Evolutionary conservation across 2,113 vertebrate genomes (phyloP).

Genomic region (Stercorarius parasiticus): DNA sequence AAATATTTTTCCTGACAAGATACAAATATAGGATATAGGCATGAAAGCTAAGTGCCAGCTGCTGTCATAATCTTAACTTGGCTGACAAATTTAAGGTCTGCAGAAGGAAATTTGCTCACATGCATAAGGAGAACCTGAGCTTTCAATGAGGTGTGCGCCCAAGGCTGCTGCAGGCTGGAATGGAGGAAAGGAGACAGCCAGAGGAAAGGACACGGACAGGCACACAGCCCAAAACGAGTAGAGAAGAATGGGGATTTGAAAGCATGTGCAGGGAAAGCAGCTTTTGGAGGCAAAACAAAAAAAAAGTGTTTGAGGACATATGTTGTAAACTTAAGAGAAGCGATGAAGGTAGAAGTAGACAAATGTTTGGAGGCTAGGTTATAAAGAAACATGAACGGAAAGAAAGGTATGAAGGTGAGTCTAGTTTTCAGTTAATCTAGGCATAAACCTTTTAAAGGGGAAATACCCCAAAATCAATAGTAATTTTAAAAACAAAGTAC

Average conservation of each 20-base stretch:
- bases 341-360: not conserved
- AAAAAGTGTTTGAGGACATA: fast-evolving
- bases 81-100: not conserved
- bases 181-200: not conserved
- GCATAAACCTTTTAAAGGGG: not conserved
- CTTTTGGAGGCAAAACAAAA: not conserved
- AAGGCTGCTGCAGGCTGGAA: not conserved
- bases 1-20: not conserved
- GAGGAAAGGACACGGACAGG: not conserved
- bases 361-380: not conserved
- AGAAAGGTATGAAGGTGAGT: not conserved
- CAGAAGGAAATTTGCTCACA: not conserved
- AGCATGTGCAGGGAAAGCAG: not conserved
- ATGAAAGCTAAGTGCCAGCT: not conserved
- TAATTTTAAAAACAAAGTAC: not conserved
- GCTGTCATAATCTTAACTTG: not conserved
- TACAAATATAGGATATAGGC: fast-evolving
- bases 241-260: not conserved
- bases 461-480: not conserved
- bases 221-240: fast-evolving
- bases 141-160: not conserved
- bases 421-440: not conserved
- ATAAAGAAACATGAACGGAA: not conserved
- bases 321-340: not conserved
- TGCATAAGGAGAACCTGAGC: not conserved